These are phyloP conservation scores for Pseudoatta argentina DNA, from an alignment of 1,140 invertebrate species.

Conservation along the genomic window DNA sequence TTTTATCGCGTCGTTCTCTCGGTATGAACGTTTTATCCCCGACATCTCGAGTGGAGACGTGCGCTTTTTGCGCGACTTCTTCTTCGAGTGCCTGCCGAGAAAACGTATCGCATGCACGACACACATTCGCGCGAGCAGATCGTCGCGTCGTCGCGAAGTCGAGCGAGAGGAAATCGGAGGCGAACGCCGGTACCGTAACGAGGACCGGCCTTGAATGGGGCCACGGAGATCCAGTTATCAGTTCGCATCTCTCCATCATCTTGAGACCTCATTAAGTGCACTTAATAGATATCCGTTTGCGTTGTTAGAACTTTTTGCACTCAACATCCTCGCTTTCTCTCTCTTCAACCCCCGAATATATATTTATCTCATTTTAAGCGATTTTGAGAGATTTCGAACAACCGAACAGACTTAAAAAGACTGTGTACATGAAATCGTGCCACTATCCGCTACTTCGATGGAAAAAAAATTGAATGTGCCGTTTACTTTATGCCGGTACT, in stretches of 20 bases:
- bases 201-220: slow-evolving; percentile 65
- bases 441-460: no score
- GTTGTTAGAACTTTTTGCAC: no score
- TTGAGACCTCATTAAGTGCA: no score
- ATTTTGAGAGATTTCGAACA: no score
- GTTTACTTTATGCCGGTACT: no score
- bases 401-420: no score
- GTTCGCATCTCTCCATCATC: slow-evolving; percentile 2
- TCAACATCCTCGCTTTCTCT: no score
- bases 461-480: no score
- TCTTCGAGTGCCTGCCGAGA: slow-evolving; percentile 7
- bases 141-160: slow-evolving; percentile 9
- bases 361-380: no score
- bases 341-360: no score
- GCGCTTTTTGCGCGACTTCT: neutral
- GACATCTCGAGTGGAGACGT: neutral
- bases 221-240: slow-evolving; percentile 59
- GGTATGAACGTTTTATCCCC: neutral
- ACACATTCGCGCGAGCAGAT: neutral
- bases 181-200: slow-evolving; percentile 54
- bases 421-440: no score
- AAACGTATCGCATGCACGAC: slow-evolving; percentile 17
- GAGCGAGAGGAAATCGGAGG: slow-evolving; percentile 21
- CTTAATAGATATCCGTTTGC: no score
- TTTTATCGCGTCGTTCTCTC: neutral